These are phyloP conservation scores for Cylindroiulus punctatus DNA, from an alignment of 2,888 invertebrate species.

Conservation along the genomic window DNA sequence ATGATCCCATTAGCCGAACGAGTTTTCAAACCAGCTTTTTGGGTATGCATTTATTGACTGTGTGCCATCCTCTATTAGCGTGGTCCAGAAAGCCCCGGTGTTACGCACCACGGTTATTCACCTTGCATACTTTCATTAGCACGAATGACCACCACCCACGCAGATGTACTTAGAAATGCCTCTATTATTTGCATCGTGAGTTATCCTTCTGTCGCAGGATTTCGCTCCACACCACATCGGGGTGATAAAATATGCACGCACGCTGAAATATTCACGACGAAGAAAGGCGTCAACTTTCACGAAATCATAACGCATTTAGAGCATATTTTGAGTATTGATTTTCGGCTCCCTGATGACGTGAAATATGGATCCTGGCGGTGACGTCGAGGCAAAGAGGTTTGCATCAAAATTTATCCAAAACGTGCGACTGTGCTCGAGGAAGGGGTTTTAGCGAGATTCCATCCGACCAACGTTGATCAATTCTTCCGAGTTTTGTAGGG, in stretches of 20 bases:
- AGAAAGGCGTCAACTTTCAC: slow-evolving; percentile 21
- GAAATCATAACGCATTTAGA: slow-evolving; percentile 9
- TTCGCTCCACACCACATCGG: background rate
- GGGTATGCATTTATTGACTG: background rate
- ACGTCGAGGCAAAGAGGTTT: background rate
- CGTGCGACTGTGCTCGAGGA: background rate
- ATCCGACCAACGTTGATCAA: background rate
- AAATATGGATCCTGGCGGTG: background rate
- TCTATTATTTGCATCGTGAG: no score
- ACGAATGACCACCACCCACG: no score
- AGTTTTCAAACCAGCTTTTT: background rate
- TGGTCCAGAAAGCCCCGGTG: background rate
- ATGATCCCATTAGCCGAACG: slow-evolving; percentile 4
- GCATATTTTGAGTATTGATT: background rate
- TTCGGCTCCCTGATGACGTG: background rate
- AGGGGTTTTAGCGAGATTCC: background rate
- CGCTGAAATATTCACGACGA: background rate
- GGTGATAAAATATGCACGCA: background rate
- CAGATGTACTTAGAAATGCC: no score
- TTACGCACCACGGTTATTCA: background rate
- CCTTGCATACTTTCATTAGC: background rate
- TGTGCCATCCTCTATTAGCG: background rate
- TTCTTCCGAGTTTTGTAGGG: background rate
- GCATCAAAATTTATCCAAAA: background rate
- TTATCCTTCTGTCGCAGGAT: no score